Evolutionary conservation across 2,113 vertebrate species (phyloP).

Genomic region (Myrmophylax atrothorax): DNA sequence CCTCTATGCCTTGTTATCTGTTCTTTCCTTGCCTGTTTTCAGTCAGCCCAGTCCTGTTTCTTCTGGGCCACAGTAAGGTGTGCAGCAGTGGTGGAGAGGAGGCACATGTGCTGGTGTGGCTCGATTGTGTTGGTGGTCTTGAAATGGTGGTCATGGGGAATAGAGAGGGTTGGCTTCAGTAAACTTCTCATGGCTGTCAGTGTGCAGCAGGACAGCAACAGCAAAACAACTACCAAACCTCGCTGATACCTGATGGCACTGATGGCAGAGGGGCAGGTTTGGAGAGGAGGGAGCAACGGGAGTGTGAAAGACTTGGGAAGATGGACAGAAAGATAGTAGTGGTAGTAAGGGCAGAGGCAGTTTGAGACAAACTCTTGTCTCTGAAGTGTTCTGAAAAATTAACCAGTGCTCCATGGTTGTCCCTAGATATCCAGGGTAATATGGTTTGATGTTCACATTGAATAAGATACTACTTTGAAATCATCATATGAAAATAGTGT

Average conservation of each 20-base stretch:
- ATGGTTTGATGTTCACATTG: background rate
- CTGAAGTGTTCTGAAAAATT: background rate
- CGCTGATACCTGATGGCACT: background rate
- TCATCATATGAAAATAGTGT: background rate
- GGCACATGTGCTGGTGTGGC: fast-evolving
- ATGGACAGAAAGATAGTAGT: background rate
- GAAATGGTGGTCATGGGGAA: background rate
- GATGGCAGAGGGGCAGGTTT: background rate
- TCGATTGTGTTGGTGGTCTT: fast-evolving
- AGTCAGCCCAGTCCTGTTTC: background rate
- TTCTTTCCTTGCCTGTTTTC: fast-evolving
- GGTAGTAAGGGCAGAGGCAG: background rate
- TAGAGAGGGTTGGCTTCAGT: background rate
- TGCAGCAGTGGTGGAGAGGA: fast-evolving
- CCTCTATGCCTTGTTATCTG: too few relatives aligned
- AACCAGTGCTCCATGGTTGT: background rate
- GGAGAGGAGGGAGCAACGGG: background rate
- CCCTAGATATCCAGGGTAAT: background rate
- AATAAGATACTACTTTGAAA: background rate
- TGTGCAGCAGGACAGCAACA: background rate
- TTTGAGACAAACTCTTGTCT: background rate
- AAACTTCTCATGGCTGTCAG: background rate
- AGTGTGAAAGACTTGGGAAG: background rate
- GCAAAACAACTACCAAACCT: background rate
- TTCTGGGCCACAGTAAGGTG: background rate